These are phyloP conservation scores for Tanypteryx hageni DNA, from an alignment of 2,888 invertebrate genomes.

Conservation along the genomic window DNA sequence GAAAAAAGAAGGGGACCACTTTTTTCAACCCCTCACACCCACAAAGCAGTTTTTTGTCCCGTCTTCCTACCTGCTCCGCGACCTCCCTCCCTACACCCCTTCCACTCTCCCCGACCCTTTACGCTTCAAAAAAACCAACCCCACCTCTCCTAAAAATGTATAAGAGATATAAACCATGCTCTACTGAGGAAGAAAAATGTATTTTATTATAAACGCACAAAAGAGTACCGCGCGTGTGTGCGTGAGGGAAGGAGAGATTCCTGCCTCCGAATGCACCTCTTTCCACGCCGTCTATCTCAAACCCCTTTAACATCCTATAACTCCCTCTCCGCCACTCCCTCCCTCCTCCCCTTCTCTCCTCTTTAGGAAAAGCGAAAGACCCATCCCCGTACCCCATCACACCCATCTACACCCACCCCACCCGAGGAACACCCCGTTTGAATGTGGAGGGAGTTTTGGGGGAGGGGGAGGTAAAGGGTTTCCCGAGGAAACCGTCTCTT, in stretches of 20 bases:
- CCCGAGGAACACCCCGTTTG: too few species aligned
- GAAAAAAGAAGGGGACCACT: not conserved
- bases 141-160: conserved; percentile 65
- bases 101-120: not conserved
- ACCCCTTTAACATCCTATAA: conserved; percentile 15
- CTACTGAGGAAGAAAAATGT: conserved; percentile 77
- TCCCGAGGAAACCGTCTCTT: conserved; percentile 12
- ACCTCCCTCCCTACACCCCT: not conserved
- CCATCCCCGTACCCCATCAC: not conserved
- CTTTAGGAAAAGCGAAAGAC: not conserved
- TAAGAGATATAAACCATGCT: conserved; percentile 77
- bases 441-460: too few species aligned
- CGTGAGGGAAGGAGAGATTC: not conserved
- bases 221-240: conserved; percentile 65
- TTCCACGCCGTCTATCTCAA: conserved; percentile 19
- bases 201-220: conserved; percentile 75
- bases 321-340: not conserved
- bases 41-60: conserved; percentile 21
- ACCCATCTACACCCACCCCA: conserved; percentile 5
- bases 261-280: conserved; percentile 5
- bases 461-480: not conserved
- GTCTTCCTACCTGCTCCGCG: conserved; percentile 24
- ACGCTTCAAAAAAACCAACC: conserved; percentile 7
- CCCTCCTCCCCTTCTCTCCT: not conserved
- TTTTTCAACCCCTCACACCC: not conserved